Base-by-base conservation (phyloP, 2,888 invertebrate species). In the Leptogaster cylindrica region DNA sequence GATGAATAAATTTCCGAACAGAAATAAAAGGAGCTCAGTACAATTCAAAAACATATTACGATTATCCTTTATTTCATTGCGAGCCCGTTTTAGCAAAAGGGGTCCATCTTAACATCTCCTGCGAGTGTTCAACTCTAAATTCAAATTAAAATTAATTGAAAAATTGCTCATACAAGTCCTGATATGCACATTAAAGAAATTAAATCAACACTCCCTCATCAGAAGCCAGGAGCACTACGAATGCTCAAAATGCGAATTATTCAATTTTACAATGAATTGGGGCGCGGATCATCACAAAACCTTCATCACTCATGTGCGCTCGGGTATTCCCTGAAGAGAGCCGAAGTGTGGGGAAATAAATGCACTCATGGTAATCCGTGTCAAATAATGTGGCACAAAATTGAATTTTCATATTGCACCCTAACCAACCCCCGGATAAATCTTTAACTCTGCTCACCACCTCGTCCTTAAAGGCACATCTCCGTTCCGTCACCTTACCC, bases 341-440 rank as follows among this genome's bases (percentile, higher is more conserved):
- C 14, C n/a, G 64, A 48, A 23, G 18, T 33, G 48, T 64, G 48
- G 18, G 48, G 31, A 64, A 64, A 48, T 48, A 48, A 64, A 64
- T 64, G 48, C 64, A 64, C 64, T 48, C 64, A 64, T 48, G 64
- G 27, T 65, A 65, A 65, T 65, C 65, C 65, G 65, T 65, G 65
- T 65, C 52, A 65, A 65, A 65, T 65, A 79, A 77, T 77, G 75
- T 77, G 75, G 77, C 76, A 77, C 75, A 73, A 78, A 79, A 79
- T 78, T 79, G 76, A 79, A 77, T 79, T 78, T 78, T 79, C 78
- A 79, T 78, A 79, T 70, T 69, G 69, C 69, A 66, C 64, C 70
- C 67, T 31, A 39, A 68, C 31, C 55, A 55, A 66, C 58, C 66
- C 70, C 55, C 10, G 67, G 65, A 66, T 48, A 52, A 67, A 65